Base-by-base conservation (phyloP, 2,888 invertebrate genomes). In the Drosophila monieri region DNA sequence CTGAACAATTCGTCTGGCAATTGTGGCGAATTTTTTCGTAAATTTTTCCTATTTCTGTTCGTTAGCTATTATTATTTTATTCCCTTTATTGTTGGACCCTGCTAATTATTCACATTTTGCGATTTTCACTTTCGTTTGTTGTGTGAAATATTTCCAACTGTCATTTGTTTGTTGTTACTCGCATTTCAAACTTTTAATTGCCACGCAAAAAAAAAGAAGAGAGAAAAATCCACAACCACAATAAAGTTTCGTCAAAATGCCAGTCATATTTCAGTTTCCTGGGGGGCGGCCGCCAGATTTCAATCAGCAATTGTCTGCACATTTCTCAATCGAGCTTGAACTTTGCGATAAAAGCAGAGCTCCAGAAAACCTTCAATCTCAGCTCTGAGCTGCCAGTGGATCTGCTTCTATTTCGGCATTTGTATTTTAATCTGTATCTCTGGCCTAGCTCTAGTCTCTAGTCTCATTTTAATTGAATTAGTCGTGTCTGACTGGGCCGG, bases 51-150 rank as follows among this genome's bases (percentile, higher is more conserved):
- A 76, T 73, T 83, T 76, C 60, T 74, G 77, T 83, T 88, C 85
- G 77, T 70, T 85, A 79, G 80, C 64, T 64, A 76, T 80, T 78
- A 74, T 80, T 81, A 70, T 83, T 65, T 74, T 73, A 58, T 65
- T 72, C 64, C 27, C 54, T 53, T 44, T 65, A 55, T 47, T 68
- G 72, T 48, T 55, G 59, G 39, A 59, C 52, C 54, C 81, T 61
- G 87, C 87, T 88, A 84, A 84, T 84, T 84, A 84, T 88, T 88
- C 85, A 87, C 87, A 87, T 87, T 84, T 86, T 70, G 73, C 78
- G 69, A 84, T 88, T 84, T 84, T 87, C 88, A 83, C 83, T 83
- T 83, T 83, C 88, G 67, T 83, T 88, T 84, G 88, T 77, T 83
- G 83, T 88, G 87, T 80, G 87, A 83, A 88, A 64, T 73, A 48